Base-by-base conservation (phyloP, 2,113 vertebrate genomes). In the Varanus komodoensis region DNA sequence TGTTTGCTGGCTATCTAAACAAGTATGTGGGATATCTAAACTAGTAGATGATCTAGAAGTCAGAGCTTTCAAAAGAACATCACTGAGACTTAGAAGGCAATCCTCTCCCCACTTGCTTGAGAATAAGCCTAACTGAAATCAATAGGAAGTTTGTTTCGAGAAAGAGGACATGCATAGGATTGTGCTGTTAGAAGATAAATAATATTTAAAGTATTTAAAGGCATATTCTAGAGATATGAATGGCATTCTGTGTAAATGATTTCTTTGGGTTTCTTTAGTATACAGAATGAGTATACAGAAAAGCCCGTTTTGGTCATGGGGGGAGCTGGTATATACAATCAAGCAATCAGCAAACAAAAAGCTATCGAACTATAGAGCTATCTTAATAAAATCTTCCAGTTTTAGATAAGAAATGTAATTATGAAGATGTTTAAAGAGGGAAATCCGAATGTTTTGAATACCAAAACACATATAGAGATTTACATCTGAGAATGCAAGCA, bases 361-460 rank as follows among this genome's bases (percentile, higher is more conserved):
- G 54, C 54, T 81, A 81, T 57, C 21, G 29, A 54, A 81, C n/a
- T 34, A 32, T 81, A 81, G 79, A 81, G 79, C 57, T 81, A 52
- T 81, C n/a, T 81, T 57, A 57, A 81, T 32, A 81, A 61, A 54
- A 54, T 81, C 54, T 81, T 81, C 79, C 79, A 81, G 79, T 81
- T 81, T 54, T 81, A 81, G n/a, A 50, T 81, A 32, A 81, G 7
- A 48, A 8, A 52, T 50, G 54, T 8, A 81, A 19, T 44, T 81
- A 57, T 81, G 32, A 81, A n/a, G 54, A 81, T n/a, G 52, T 81
- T 81, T 32, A n/a, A 52, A 81, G 52, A 57, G 57, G 50, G 54
- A 81, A 54, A 52, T 52, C n/a, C 52, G 14, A 57, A 81, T 54
- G 57, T 32, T 3, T 34, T 81, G 29, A n/a, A 81, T 81, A 32